phyloP scores from a whole-genome alignment of 37 sponge, comb jelly and placozoan species.

The Hexactinellida sp. region DNA sequence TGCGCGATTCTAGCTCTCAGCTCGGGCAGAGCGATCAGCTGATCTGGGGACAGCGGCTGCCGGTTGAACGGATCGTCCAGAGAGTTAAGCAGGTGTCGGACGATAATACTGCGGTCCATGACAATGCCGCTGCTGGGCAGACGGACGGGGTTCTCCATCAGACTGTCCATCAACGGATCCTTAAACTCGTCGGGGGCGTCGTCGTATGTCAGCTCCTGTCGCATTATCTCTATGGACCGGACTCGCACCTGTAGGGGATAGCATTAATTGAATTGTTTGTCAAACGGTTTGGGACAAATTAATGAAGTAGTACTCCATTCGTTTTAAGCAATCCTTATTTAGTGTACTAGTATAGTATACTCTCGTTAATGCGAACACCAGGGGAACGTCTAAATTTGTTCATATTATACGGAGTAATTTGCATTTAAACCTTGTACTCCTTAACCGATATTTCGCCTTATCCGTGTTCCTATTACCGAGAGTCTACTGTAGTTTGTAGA shows the following conservation, averaged over 20 bases:
- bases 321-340: too few species aligned
- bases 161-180: constrained; percentile 94
- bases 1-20: constrained; percentile 31
- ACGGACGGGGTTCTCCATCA: constrained; percentile 80
- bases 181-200: constrained; percentile 78
- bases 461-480: too few species aligned
- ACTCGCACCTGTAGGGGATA: not conserved
- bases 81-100: constrained; percentile 80
- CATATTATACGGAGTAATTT: too few species aligned
- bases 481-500: not conserved
- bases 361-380: too few species aligned
- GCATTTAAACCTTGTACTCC: too few species aligned
- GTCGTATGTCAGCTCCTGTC: constrained; percentile 41
- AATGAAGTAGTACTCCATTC: too few species aligned
- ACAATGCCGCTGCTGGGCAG: constrained; percentile 76
- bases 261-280: not conserved
- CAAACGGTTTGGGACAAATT: not conserved
- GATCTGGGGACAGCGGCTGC: constrained; percentile 67
- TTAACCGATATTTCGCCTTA: too few species aligned
- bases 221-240: not conserved
- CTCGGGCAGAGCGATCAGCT: constrained; percentile 47
- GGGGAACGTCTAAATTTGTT: too few species aligned
- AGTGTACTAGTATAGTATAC: too few species aligned
- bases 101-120: constrained; percentile 77
- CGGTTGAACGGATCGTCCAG: constrained; percentile 85